Base-by-base conservation (phyloP, 2,113 vertebrate genomes). In the Cyrtonyx montezumae region DNA sequence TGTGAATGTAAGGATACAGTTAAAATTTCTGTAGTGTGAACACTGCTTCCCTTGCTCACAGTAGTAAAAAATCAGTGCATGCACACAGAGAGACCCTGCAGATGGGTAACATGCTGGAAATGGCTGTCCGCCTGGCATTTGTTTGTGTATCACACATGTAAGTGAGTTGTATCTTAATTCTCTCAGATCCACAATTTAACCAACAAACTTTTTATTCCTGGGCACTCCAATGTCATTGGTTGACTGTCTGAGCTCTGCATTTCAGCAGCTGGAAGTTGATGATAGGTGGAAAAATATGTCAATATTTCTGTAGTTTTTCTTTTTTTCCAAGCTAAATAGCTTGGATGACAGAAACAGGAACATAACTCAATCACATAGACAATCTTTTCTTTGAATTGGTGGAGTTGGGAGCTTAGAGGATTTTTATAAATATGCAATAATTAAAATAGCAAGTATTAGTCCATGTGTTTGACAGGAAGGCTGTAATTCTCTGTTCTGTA, bases 341-440 rank as follows among this genome's bases (percentile, higher is more conserved):
- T 94, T 76, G 63, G 71, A 77, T 70, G 67, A 87, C 71, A 82
- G 67, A 91, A 89, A 20, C 87, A n/a, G 45, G 71, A 89, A 76
- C 53, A 68, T 45, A 88, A 89, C 70, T 74, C 75, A 91, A 91
- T 87, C 65, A 70, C 51, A 81, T 59, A 86, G 86, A 88, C 86
- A 91, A 90, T 79, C 86, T 79, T 84, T 96, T 93, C 88, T 88
- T 95, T 93, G 70, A 92, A 30, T 45, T 73, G 30, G 8, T 77
- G 48, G 37, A 48, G 59, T n/a, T 88, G 56, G 56, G 34, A 93
- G 90, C 51, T 70, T 85, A 68, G 67, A 82, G 74, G 51, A 83
- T 61, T 90, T 94, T 93, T 90, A 91, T 76, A 95, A 94, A 93
- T 93, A 94, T 91, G 79, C 66, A 76, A 45, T 73, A 9, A 71